Base-by-base conservation (phyloP, 2,797 vertebrate genomes). In the Leptodactylus fallax region DNA sequence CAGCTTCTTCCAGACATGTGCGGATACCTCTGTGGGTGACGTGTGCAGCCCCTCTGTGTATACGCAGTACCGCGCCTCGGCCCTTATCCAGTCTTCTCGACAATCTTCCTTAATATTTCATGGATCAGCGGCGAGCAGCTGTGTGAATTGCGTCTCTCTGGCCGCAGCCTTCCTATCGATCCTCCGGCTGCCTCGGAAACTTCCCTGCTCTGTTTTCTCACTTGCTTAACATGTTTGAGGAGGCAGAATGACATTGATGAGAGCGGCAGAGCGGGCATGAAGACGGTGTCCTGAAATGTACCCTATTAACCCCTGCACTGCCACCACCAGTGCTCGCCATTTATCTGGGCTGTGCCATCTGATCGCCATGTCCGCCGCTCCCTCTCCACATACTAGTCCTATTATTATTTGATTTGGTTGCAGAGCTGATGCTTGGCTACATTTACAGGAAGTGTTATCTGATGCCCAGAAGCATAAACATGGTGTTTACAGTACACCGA, bases 221-320 rank as follows among this genome's bases (percentile, higher is more conserved):
- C 51, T 86, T 79, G 61, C 63, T 60, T 81, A 72, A 74, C 85
- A 87, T 55, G 10, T 61, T n/a, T 55, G 84, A 81, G 45, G 67
- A 49, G 58, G 85, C 67, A 61, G 85, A 81, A 81, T 55, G n/a
- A 49, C 67, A 81, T 74, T 49, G 85, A 87, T 60, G 55, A 74
- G 65, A 74, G n/a, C 13, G 16, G 45, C 23, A 72, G 79, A 60
- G 78, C 36, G 77, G 7, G 65, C 36, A 72, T 27, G 67, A 81
- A 61, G 23, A 63, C 3, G 2, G 36, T 14, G 58, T 36, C 56
- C 83, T 78, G 83, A 63, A 11, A 56, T 69, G 45, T 14, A 58
- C 53, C 21, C 9, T 6, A 13, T 63, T 78, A 78, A 69, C 79
- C 53, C 77, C 60, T 60, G 6, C 61, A 13, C 19, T 8, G 36